Base-by-base conservation (phyloP, 2,797 vertebrate species). In the Sus cebifrons region DNA sequence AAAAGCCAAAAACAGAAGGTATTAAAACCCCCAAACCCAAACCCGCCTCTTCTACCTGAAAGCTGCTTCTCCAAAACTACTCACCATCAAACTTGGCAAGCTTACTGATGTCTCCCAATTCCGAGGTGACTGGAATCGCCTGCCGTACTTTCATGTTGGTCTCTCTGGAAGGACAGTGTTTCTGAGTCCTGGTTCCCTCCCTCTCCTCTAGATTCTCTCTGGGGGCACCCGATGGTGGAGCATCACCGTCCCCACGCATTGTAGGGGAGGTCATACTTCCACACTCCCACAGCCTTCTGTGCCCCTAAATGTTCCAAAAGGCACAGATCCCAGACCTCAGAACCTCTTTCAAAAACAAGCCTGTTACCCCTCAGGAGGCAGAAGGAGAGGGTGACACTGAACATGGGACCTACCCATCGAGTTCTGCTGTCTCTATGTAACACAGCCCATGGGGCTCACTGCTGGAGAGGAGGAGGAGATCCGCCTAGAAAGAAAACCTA, bases 141-240 rank as follows among this genome's bases (percentile, higher is more conserved):
- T 99, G 99, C 0, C 99, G 99, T 81, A 99, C 99, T 96, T 99
- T 99, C 99, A 99, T 99, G 98, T 99, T 99, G 86, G 99, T 99
- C 98, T 99, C 99, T 82, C 99, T 99, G 98, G 0, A 71, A 97
- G 73, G 84, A 96, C 49, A 97, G 70, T 12, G 36, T 27, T 12
- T 83, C 82, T 92, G 86, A 96, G 86, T 62, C 58, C 91, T 16
- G 20, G 44, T 23, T 94, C 62, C 56, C 74, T 17, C 58, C 70
- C 74, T 9, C 7, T n/a, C 87, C 52, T 36, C 60, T 52, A 58
- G 32, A 15, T 62, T 40, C 91, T 52, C 36, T 10, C 36, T 7
- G 5, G 25, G 75, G 29, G 18, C 3, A n/a, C 14, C 71, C 75
- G 74, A 68, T 36, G 60, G 36, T 0, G 5, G 23, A 40, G 23